Base-by-base conservation (phyloP, 1,140 invertebrate genomes). In the Polypedilum vanderplanki region DNA sequence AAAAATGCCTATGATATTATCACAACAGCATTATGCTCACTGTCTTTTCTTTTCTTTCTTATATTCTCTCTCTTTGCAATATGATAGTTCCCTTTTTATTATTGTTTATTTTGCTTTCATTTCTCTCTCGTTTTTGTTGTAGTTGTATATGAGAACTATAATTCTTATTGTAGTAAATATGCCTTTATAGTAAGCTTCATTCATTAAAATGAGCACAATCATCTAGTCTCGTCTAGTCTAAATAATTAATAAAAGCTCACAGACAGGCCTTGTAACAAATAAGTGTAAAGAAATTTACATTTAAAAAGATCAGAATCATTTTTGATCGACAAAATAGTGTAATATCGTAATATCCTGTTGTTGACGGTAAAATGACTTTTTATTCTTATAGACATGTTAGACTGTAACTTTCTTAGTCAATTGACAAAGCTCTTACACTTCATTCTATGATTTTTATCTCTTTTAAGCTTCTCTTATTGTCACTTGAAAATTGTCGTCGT, bases 131-230 rank as follows among this genome's bases (percentile, higher is more conserved):
- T 12, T 57, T n/a, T 12, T 57, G n/a, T n/a, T 57, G n/a, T 57
- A 57, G n/a, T 57, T 57, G 46, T 33, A 33, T 33, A 57, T 57
- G 46, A n/a, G 24, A 33, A 33, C 24, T 33, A 33, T 33, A 8
- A 57, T 57, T 57, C 10, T 46, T 46, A 9, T 57, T 57, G 15
- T 57, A 57, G 46, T 57, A 57, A 57, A n/a, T 57, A 57, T 33
- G 46, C 46, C 15, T 15, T 57, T 57, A n/a, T 57, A n/a, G n/a
- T 57, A 12, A 33, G 24, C 24, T 33, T 33, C 24, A 57, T 57
- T 57, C 12, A 57, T n/a, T 46, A 57, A 46, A 57, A 57, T 57
- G 46, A 57, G 46, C 46, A 15, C 46, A 57, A 57, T n/a, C n/a
- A n/a, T 57, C 46, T 57, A 57, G 46, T 57, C 24, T 33, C 46